Evolutionary conservation across 2,888 invertebrate genomes (phyloP), one percentile per base, ranked within the genome.

Genomic region (Listrodromus nycthemerus): DNA sequence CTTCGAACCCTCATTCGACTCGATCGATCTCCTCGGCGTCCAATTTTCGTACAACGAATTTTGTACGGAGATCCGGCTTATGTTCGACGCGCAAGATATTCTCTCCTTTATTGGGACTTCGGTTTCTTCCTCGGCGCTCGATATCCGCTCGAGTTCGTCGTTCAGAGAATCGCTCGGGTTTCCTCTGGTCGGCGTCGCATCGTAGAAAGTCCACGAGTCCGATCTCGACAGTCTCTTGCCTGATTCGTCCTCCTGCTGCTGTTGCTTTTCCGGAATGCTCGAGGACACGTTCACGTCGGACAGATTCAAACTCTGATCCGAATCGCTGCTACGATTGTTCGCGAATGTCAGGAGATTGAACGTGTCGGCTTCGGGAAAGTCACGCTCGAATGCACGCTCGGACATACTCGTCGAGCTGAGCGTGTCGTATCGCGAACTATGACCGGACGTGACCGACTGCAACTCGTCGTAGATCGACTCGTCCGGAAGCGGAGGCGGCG

Each of bases 401-500:
- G 83, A 80, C 78, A 84, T 73, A 61, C 84, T 81, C 77, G 89
- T 91, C 2, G 94, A 94, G 77, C 92, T 92, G 21, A 93, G 88
- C 24, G 93, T 94, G 83, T 93, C 93, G 83, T 93, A 93, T 80
- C 92, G 89, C 87, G 90, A 91, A 80, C 92, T 92, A 24, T 90
- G 88, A 2, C 93, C 92, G 45, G 94, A 94, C 2, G 92, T 91
- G 8, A 93, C 88, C 2, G 94, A 94, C 74, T 94, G 94, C 41
- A 95, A 93, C 83, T 95, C 94, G 89, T 95, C 95, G 88, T 95
- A 95, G 82, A 95, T 93, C 45, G 94, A 94, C 89, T 95, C 95
- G 86, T 95, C 94, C 41, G 95, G 94, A 88, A 94, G 92, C 65
- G 95, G 95, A n/a, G 95, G 95, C 73, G 95, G 95, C 61, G 95